Percentiles rank a stretch among this genome's conserved stretches.
Conservation (phyloP, 2,888 invertebrate genomes). For the Noctua pronuba region DNA sequence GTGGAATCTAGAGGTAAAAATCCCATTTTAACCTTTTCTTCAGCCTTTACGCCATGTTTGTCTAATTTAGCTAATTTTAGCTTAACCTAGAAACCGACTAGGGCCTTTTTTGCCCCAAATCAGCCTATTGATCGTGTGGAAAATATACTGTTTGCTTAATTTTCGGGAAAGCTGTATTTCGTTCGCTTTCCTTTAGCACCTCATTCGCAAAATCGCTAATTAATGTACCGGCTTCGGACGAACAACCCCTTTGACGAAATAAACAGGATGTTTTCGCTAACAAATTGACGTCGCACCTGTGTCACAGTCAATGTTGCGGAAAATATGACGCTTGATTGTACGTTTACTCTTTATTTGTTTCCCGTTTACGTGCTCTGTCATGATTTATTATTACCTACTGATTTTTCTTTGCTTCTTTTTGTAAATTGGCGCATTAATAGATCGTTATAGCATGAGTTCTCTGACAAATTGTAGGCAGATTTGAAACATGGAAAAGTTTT, state of each 20-base stretch:
- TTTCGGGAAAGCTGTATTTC: constrained; percentile 1
- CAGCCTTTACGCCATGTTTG: neutral
- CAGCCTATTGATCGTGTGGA: neutral
- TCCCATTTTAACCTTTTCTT: neutral
- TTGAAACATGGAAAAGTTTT: neutral
- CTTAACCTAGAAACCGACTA: neutral
- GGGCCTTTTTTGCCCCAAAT: neutral
- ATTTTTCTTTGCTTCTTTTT: constrained; percentile 1
- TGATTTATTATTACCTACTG: constrained; percentile 1
- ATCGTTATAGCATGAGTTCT: neutral
- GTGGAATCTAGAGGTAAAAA: neutral
- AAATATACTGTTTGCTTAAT: neutral
- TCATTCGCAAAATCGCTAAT: constrained; percentile 50
- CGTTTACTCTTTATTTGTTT: constrained; percentile 17
- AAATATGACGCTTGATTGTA: constrained; percentile 43
- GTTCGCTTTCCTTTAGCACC: constrained; percentile 16
- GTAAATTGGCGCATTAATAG: neutral
- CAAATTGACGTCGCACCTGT: constrained; percentile 55
- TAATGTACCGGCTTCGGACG: constrained; percentile 38
- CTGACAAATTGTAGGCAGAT: no score
- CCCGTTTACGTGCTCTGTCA: neutral
- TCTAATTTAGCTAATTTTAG: neutral
- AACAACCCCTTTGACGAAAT: constrained; percentile 58
- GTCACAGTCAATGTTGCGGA: constrained; percentile 29
- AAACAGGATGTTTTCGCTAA: constrained; percentile 54